Base-by-base conservation (phyloP, 2,113 vertebrate species). In the Diglossa brunneiventris region DNA sequence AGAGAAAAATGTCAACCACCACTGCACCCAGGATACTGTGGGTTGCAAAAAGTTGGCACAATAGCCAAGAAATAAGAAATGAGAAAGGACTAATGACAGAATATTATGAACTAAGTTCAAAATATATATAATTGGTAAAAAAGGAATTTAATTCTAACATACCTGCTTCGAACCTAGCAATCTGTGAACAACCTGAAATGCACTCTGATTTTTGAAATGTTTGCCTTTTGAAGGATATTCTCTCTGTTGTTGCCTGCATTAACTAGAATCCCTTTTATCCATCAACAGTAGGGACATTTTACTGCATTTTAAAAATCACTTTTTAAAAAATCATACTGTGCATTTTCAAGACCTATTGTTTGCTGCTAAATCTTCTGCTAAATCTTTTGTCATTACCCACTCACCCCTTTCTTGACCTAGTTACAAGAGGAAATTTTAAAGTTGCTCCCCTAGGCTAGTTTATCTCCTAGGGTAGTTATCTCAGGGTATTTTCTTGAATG, bases 21-120 rank as follows among this genome's bases (percentile, higher is more conserved):
- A 19, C 23, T 42, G 27, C 4, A 15, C 27, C 30, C 27, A 52
- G 47, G 39, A 50, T 0, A 0, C 7, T 61, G 6, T 3, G 2
- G 31, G 39, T 42, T 56, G 35, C 11, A 10, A 72, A 61, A 35
- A 26, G 27, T 47, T 82, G n/a, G 10, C 23, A 79, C 39, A 64
- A 22, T 14, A 77, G 33, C 59, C 46, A 77, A 85, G 46, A 56
- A 79, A 44, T 53, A 79, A 73, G 18, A 87, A 52, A 64, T 58
- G 28, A 52, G 14, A 50, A 78, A 39, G 5, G 3, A 8, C 41
- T 63, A 55, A 63, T 69, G 8, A 37, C 4, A 24, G 41, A 49
- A 27, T 83, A 62, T 28, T 69, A 49, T 8, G 3, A 58, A 80
- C 9, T 67, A 74, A 58, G 47, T 87, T 74, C 73, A 47, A 88